Evolutionary conservation across 2,888 invertebrate genomes (phyloP).

Genomic region (Stramonita haemastoma): DNA sequence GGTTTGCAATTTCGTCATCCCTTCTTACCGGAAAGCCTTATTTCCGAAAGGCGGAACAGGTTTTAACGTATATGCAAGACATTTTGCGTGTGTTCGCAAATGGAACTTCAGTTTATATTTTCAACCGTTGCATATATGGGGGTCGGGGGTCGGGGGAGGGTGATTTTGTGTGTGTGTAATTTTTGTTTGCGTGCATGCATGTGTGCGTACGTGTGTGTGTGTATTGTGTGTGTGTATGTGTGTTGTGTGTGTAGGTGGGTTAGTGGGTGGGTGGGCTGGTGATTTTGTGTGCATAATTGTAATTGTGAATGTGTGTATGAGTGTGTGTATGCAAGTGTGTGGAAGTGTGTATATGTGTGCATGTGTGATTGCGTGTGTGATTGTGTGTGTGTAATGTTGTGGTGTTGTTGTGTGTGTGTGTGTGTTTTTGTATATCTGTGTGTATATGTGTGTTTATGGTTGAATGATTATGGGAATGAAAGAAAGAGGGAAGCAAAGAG

Average conservation of each 20-base stretch:
- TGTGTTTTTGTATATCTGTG: not conserved
- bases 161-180: not conserved
- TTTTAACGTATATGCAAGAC: too few species aligned
- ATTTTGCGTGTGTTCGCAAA: too few species aligned
- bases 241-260: not conserved
- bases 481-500: too few species aligned
- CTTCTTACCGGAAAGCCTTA: too few species aligned
- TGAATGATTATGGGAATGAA: not conserved
- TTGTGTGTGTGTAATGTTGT: too few species aligned
- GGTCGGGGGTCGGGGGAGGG: too few species aligned
- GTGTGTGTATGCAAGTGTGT: not conserved
- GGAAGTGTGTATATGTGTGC: not conserved
- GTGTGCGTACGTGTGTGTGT: conserved; percentile 1
- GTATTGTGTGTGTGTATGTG: not conserved
- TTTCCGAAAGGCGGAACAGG: too few species aligned
- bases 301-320: not conserved
- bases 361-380: not conserved
- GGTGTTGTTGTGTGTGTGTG: not conserved
- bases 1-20: too few species aligned
- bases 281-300: too few species aligned
- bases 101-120: too few species aligned
- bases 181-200: not conserved
- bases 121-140: too few species aligned
- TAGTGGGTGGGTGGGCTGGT: too few species aligned
- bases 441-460: not conserved